Base-by-base conservation (phyloP, 2,113 vertebrate species). In the Spheniscus mendiculus region DNA sequence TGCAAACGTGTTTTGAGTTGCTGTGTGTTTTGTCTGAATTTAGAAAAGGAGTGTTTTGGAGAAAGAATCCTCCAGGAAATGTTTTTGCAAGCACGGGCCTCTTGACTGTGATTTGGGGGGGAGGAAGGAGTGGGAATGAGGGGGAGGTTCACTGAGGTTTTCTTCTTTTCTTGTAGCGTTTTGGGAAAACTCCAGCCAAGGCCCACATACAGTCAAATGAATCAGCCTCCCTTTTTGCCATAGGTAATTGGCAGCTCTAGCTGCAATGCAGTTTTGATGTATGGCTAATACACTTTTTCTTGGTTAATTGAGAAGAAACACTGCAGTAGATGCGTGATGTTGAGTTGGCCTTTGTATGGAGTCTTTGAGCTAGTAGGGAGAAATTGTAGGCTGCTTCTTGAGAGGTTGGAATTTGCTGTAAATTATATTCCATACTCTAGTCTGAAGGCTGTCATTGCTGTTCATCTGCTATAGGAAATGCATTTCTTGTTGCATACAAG, bases 251-350 rank as follows among this genome's bases (percentile, higher is more conserved):
- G 96, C 95, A 97, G 83, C 61, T 91, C 69, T 78, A 95, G 90
- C 97, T 97, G 97, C 97, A 97, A 83, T 97, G 96, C 97, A 97
- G 95, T 87, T 97, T 96, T 84, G 86, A 82, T 95, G 49, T 89
- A 49, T 63, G 83, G 81, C 77, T 94, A 91, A 87, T 79, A 71
- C 49, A 38, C 38, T 95, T 91, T 53, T 90, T 82, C 89, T 61
- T 62, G 40, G 61, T 87, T 91, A 94, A 92, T 89, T 81, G 94
- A 95, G 93, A 92, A 94, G 92, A 95, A 91, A 65, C 23, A 15
- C 80, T 84, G 95, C 94, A 87, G 89, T 63, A 89, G 83, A 87
- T 1, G 12, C 55, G 26, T 53, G 80, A 52, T 92, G 44, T 77
- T 26, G 65, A 79, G 65, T 27, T 96, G 73, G 83, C 59, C 91